Evolutionary conservation across 2,888 invertebrate genomes (phyloP), one percentile per base, ranked within the genome.

Genomic region (Operophtera brumata): DNA sequence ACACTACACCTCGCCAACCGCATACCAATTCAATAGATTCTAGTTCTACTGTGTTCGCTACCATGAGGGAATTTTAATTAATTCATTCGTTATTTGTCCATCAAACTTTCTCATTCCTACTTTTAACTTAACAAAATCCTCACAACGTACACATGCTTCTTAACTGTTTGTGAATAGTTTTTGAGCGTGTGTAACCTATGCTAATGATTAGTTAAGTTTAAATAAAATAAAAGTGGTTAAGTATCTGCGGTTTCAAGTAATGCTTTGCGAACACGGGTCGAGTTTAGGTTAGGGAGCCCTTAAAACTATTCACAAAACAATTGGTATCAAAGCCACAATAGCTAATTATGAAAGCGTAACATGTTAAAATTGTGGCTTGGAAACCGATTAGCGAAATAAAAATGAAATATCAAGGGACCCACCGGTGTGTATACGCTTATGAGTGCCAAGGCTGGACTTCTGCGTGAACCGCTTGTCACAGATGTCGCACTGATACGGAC

Each of bases 401-500:
- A 84, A 77, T 75, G 78, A 77, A 84, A 85, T 85, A 77, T 84
- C 82, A 84, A 84, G 86, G 86, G 88, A 91, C 91, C 91, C 93
- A 91, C 91, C 91, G 70, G 94, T 94, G 84, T 95, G 95, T 73
- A 94, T 94, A 78, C 94, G 92, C 83, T 94, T 94, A 91, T 95
- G 95, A 75, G 95, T 95, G 87, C 95, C 95, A 72, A 95, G 91
- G 87, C 95, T 95, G 80, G 94, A 94, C 89, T 95, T 95, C 90
- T 95, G 95, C 68, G 95, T 94, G 89, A 95, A 95, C 80, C 94
- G 92, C 90, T 95, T 95, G 82, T 93, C 91, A 86, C 95, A 95
- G 79, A 94, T 91, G 84, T 94, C 94, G 84, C 95, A 95, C 81
- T 94, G 91, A 87, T 90, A 91, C 75, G 91, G 91, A 78, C 91